phyloP scores from a whole-genome alignment of 2,888 invertebrate genomes.

The Hipparchia sbordonii region DNA sequence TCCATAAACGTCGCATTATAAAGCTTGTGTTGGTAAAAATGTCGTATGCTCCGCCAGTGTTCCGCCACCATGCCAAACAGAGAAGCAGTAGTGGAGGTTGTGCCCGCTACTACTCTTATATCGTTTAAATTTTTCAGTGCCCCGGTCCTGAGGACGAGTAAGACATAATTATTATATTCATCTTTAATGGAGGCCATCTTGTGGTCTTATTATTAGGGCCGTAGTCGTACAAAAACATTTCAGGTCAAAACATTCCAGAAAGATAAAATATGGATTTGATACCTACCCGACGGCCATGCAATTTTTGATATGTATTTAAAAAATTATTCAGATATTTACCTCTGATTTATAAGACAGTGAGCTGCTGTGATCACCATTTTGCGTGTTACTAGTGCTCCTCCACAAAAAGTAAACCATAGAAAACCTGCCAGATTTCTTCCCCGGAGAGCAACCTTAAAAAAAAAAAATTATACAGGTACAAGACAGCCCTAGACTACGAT shows the following conservation, averaged over 20 bases:
- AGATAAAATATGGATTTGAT: too few species aligned
- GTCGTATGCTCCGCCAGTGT: constrained; percentile 40
- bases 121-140: constrained; percentile 29
- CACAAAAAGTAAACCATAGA: constrained; percentile 48
- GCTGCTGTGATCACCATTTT: constrained; percentile 47
- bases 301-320: not conserved
- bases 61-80: constrained; percentile 33
- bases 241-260: too few species aligned
- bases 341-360: constrained; percentile 44
- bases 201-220: too few species aligned
- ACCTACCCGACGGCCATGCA: too few species aligned
- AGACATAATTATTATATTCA: too few species aligned
- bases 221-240: too few species aligned
- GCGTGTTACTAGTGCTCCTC: constrained; percentile 47
- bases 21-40: constrained; percentile 39
- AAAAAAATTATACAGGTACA: too few species aligned
- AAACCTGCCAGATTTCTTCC: constrained; percentile 33
- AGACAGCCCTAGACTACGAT: too few species aligned
- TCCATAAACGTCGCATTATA: constrained; percentile 36
- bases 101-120: constrained; percentile 42
- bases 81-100: constrained; percentile 30
- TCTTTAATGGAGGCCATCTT: too few species aligned
- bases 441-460: constrained; percentile 42
- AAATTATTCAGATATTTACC: constrained; percentile 29
- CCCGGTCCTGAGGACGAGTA: constrained; percentile 16